Conservation (phyloP, 2,113 vertebrate species). For the Cygnus atratus region DNA sequence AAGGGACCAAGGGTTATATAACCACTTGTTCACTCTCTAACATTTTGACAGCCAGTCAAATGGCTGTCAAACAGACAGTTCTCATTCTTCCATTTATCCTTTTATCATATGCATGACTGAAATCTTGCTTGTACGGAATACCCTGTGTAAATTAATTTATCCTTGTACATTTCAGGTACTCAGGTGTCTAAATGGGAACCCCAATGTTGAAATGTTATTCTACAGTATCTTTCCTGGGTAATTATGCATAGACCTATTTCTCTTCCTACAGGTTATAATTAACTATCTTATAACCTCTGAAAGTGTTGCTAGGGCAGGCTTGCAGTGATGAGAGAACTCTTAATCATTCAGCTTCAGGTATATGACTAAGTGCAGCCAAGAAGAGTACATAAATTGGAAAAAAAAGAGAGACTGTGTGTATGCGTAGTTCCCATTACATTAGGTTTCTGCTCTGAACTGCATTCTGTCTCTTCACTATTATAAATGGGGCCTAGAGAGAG, state of each 20-base stretch:
- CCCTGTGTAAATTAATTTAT: not conserved
- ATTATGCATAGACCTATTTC: not conserved
- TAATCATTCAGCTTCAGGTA: not conserved
- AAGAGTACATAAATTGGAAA: too few species aligned
- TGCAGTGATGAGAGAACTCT: not conserved
- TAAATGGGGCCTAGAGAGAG: not conserved
- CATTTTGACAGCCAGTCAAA: not conserved
- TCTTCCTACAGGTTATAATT: not conserved
- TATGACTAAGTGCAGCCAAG: not conserved
- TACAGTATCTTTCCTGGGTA: not conserved
- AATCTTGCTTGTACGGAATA: not conserved
- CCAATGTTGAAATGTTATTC: not conserved
- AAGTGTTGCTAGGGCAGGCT: not conserved
- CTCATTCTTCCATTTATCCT: not conserved
- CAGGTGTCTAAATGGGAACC: not conserved
- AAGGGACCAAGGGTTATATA: not conserved
- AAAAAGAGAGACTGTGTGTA: not conserved
- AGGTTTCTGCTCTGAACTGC: not conserved
- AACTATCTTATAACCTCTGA: not conserved
- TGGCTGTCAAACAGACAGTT: not conserved
- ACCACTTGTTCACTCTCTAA: not conserved
- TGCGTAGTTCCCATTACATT: not conserved
- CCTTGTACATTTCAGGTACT: not conserved
- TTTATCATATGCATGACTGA: not conserved
- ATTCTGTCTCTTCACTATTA: not conserved